Base-by-base conservation (phyloP, 2,113 vertebrate genomes). In the Myiopsitta monachus region DNA sequence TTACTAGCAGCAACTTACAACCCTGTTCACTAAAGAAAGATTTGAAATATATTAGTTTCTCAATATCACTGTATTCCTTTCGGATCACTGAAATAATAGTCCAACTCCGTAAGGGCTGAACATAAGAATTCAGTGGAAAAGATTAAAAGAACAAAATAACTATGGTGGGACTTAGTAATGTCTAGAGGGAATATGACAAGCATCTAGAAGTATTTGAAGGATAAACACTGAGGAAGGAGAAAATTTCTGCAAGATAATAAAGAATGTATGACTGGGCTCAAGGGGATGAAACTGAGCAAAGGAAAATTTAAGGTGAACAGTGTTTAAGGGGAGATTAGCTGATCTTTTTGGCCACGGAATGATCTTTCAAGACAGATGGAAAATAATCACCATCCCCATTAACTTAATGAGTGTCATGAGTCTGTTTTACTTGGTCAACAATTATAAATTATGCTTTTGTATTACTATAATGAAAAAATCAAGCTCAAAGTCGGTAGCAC, bases 81-180 rank as follows among this genome's bases (percentile, higher is more conserved):
- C 0, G 4, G 66, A 73, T 72, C 28, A 28, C 84, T 59, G 54
- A 92, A 91, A 87, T 87, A 93, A 96, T 63, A 94, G 62, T 49
- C 44, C 52, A 73, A 21, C 28, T 87, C 95, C 9, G 1, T 46
- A 39, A 18, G 43, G 92, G 63, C 73, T 62, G 52, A 91, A 76
- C 52, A 69, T 6, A 82, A 21, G 51, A 89, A 87, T 77, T 82
- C 74, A 89, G 62, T 4, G 85, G 70, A 43, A 92, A 94, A 94
- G 74, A 94, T 94, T 84, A 94, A 87, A 94, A 85, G 63, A 90
- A 79, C 41, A 67, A 68, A 91, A 66, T 87, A 94, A 94, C 76
- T 76, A 73, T 8, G 19, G 43, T 64, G 69, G 74, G 73, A 84
- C 62, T 94, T 33, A 11, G 39, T 54, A 82, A 86, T 46, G 66